Conservation (phyloP, 2,113 vertebrate species). For the Paramormyrops kingsleyae region DNA sequence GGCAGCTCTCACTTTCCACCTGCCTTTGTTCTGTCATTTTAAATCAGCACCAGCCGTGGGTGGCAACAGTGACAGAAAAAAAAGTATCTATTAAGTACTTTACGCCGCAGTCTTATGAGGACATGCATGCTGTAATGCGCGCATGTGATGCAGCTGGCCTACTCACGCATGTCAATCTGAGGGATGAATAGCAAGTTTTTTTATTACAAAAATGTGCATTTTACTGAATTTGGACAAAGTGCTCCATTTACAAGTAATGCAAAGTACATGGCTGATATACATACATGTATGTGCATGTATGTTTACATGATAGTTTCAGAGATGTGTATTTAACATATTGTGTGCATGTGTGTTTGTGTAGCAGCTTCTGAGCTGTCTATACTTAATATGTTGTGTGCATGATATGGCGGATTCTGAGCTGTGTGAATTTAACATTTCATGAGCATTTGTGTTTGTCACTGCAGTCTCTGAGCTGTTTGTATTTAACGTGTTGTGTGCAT, state of each 20-base stretch:
- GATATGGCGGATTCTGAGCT: too few relatives aligned
- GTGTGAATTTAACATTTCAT: too few relatives aligned
- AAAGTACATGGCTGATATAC: too few relatives aligned
- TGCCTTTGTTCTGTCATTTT: background rate
- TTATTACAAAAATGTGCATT: background rate
- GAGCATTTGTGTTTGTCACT: too few relatives aligned
- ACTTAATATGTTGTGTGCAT: too few relatives aligned
- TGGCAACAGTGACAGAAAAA: background rate
- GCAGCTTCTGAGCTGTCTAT: too few relatives aligned
- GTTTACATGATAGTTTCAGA: too few relatives aligned
- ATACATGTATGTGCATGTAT: too few relatives aligned
- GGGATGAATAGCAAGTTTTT: background rate
- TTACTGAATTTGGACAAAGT: background rate
- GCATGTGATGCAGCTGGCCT: background rate
- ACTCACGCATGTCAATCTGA: background rate
- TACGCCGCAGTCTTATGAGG: background rate
- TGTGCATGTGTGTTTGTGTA: too few relatives aligned
- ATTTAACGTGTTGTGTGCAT: too few relatives aligned
- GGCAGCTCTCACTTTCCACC: background rate
- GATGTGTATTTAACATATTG: too few relatives aligned
- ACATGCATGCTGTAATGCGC: background rate
- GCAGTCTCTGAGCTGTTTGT: too few relatives aligned
- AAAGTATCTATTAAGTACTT: background rate
- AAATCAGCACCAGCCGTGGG: background rate
- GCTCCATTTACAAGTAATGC: background rate